Base-by-base conservation (phyloP, 2,888 invertebrate genomes). In the Tiphia femorata region DNA sequence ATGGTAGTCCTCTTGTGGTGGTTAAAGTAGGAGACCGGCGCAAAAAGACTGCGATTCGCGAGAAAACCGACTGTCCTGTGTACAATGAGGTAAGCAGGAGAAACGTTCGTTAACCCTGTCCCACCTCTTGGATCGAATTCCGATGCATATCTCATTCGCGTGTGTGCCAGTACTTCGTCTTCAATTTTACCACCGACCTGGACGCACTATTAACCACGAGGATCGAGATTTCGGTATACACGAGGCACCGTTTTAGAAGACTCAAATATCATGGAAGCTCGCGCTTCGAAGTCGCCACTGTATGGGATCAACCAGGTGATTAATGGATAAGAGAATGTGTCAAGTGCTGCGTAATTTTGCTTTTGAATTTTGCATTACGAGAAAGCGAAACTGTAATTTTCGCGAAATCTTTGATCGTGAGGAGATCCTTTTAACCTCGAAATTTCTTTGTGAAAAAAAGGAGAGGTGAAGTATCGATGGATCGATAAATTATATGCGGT, bases 251-350 rank as follows among this genome's bases (percentile, higher is more conserved):
- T 50, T 55, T 81, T 25, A 70, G 76, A 19, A 77, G 71, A 49
- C 64, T 71, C 16, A 81, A 80, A 54, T 81, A 81, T 52, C 63
- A 81, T n/a, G 92, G 92, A 0, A 88, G 88, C 73, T 82, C 88
- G 5, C 84, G 82, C 17, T 84, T 92, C 38, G 91, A 92, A 70
- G 83, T 92, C 8, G 89, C 89, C 6, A 88, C 89, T 1, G 87
- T 94, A 12, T 93, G 93, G 91, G 85, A 85, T 44, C 92, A 92
- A 75, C 87, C 88, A 72, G 86, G 91, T 91, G 25, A n/a, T n/a
- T n/a, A n/a, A n/a, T n/a, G n/a, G n/a, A n/a, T n/a, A n/a, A n/a
- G n/a, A n/a, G n/a, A n/a, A n/a, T n/a, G n/a, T n/a, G n/a, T n/a
- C n/a, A n/a, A n/a, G n/a, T n/a, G n/a, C n/a, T n/a, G n/a, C n/a